Evolutionary conservation across 2,113 vertebrate genomes (phyloP).

Genomic region (Phrynosoma blainvillii): DNA sequence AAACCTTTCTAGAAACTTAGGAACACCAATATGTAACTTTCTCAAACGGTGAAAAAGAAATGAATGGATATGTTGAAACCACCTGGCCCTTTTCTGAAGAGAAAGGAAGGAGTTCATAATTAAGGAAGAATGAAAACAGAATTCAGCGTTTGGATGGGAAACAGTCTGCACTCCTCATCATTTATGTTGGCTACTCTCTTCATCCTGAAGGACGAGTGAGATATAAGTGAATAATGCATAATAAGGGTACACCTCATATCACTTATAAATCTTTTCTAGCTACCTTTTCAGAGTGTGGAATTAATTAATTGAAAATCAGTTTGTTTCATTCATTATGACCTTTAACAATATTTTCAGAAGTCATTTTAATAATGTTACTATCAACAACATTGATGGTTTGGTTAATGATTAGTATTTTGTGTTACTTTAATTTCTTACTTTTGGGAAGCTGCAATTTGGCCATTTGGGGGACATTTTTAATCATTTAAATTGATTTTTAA

Average conservation of each 20-base stretch:
- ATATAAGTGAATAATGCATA: neutral
- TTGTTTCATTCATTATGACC: no score
- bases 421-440: no score
- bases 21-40: neutral
- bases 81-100: neutral
- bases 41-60: neutral
- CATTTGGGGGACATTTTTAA: no score
- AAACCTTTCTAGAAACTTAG: neutral
- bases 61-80: neutral
- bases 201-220: neutral
- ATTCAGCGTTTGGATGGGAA: neutral
- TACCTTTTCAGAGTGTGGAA: neutral
- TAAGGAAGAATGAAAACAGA: neutral
- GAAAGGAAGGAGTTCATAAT: neutral
- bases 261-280: neutral
- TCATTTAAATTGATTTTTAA: no score
- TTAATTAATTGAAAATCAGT: no score
- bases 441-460: no score
- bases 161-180: neutral
- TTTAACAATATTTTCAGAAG: no score
- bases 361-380: no score
- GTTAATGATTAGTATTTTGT: no score
- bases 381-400: no score
- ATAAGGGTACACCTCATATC: neutral
- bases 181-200: neutral